Evolutionary conservation across 2,113 vertebrate genomes (phyloP).

Genomic region (Myanophis thanlyinensis): DNA sequence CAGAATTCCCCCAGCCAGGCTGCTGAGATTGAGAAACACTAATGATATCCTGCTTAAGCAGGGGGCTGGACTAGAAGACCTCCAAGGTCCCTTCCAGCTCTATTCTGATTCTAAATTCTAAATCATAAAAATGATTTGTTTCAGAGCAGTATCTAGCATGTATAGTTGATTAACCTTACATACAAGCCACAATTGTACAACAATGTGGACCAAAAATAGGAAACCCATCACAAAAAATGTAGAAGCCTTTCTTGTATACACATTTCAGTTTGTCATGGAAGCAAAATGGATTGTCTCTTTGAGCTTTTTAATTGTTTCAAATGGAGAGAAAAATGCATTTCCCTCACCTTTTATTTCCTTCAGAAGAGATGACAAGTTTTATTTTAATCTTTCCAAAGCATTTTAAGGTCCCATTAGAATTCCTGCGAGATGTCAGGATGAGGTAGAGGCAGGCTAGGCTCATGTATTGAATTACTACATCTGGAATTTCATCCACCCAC

Average conservation of each 20-base stretch:
- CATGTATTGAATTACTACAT: conserved; percentile 29
- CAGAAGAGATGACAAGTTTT: conserved; percentile 37
- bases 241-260: background rate
- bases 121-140: background rate
- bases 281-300: background rate
- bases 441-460: background rate
- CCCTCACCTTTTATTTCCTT: conserved; percentile 43
- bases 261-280: conserved; percentile 39
- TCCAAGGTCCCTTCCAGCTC: too few species aligned
- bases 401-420: conserved; percentile 32
- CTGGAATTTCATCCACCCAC: conserved; percentile 51
- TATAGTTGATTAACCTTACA: background rate
- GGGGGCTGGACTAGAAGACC: too few species aligned
- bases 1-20: conserved; percentile 7
- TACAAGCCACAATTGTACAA: conserved; percentile 12
- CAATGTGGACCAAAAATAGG: conserved; percentile 5
- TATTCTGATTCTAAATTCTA: too few species aligned
- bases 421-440: conserved; percentile 18
- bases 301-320: background rate
- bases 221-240: background rate
- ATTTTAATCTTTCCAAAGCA: conserved; percentile 57
- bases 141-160: conserved; percentile 37
- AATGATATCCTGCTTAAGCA: too few species aligned
- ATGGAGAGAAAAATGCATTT: conserved; percentile 40
- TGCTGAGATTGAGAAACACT: background rate